Percentiles rank a stretch among this genome's conserved stretches.
These are phyloP conservation scores for Caenorhabditis imperialis DNA, from an alignment of 2,888 invertebrate genomes.

Conservation along the genomic window DNA sequence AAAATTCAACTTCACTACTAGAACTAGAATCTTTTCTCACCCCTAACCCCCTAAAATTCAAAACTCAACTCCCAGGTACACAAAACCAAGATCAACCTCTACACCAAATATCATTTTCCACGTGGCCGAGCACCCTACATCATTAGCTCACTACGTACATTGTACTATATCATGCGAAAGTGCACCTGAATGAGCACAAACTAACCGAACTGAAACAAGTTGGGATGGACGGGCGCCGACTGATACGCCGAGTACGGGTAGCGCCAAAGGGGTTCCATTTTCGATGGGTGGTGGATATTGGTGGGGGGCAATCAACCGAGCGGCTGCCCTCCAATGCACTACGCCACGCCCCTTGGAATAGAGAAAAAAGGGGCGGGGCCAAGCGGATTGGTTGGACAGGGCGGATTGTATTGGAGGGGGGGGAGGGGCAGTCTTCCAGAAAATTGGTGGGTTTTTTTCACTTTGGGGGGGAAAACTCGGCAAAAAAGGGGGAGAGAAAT, in stretches of 20 bases:
- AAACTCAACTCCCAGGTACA: too few species aligned
- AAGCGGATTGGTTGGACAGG: not conserved
- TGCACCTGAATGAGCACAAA: slow-evolving; percentile 37
- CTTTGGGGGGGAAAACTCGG: not conserved
- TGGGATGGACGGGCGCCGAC: not conserved
- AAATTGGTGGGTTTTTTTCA: slow-evolving; percentile 22
- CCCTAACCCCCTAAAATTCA: too few species aligned
- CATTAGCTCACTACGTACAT: too few species aligned
- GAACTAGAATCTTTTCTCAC: too few species aligned
- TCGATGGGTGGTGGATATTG: not conserved
- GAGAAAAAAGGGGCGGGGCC: slow-evolving; percentile 1
- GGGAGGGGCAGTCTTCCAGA: slow-evolving; percentile 39
- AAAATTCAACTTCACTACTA: too few species aligned
- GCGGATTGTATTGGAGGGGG: too few species aligned
- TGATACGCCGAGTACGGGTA: slow-evolving; percentile 41
- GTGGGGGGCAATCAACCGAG: slow-evolving; percentile 51
- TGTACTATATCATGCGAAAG: slow-evolving; percentile 15
- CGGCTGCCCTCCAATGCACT: slow-evolving; percentile 55
- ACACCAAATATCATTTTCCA: too few species aligned
- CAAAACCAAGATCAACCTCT: too few species aligned
- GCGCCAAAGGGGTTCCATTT: slow-evolving; percentile 53
- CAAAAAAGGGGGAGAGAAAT: not conserved
- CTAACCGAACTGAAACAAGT: slow-evolving; percentile 37
- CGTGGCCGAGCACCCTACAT: too few species aligned
- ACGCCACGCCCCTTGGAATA: slow-evolving; percentile 8